A percentile compares a stretch with the other conserved stretches of the same genome.
Conservation (phyloP, 2,797 vertebrate genomes). For the Cichlasoma orientale region DNA sequence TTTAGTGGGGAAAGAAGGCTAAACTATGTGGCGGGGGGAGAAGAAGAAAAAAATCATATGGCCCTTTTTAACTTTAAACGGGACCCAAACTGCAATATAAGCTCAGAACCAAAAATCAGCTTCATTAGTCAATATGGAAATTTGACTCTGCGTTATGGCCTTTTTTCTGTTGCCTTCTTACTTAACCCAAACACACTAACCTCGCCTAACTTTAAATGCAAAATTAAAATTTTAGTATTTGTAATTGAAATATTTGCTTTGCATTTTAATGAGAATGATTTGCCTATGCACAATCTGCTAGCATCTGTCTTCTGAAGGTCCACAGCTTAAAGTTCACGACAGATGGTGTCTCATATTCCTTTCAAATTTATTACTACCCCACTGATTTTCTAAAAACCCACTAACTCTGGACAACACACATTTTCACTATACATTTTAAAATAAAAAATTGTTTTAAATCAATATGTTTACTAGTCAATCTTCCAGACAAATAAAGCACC, state of each 20-base stretch:
- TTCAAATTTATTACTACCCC: neutral
- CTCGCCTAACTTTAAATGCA: neutral
- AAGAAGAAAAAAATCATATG: neutral
- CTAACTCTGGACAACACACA: neutral
- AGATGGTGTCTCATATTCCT: neutral
- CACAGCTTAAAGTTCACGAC: neutral
- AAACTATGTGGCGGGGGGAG: neutral
- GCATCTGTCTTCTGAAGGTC: neutral
- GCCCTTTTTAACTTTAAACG: neutral
- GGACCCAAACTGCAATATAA: no score
- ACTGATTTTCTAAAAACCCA: no score
- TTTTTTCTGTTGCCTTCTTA: neutral
- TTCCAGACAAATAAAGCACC: neutral
- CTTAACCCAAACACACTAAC: no score
- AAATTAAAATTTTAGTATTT: neutral
- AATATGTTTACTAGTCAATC: neutral
- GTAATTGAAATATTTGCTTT: neutral
- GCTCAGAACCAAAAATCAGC: neutral
- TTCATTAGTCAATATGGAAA: neutral
- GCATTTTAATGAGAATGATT: neutral
- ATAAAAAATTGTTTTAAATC: neutral
- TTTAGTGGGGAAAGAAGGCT: neutral
- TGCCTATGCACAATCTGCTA: neutral
- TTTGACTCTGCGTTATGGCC: neutral
- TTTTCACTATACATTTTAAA: neutral